phyloP scores from a whole-genome alignment of 2,888 invertebrate genomes.

The Marronus borbonicus region DNA sequence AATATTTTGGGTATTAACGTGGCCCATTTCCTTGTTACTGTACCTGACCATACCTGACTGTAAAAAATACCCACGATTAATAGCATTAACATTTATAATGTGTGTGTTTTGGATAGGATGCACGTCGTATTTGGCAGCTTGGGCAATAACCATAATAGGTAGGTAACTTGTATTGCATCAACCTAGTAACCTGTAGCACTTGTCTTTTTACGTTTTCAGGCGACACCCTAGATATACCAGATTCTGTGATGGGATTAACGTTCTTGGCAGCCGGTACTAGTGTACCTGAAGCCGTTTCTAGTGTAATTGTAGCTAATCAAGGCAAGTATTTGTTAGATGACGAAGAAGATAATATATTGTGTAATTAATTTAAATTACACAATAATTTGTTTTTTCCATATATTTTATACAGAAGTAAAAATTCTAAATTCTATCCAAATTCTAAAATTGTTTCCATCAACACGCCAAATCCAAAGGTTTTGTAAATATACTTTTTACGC shows the following conservation, averaged over 20 bases:
- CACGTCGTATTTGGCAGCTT: conserved; percentile 88
- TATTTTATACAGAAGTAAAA: no score
- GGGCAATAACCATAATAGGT: conserved; percentile 89
- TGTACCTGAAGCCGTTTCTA: conserved; percentile 89
- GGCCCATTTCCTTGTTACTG: conserved; percentile 83
- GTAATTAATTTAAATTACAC: no score
- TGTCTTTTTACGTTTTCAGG: conserved; percentile 71
- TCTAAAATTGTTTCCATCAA: no score
- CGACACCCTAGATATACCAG: conserved; percentile 84
- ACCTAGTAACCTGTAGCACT: not conserved
- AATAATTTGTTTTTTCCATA: no score
- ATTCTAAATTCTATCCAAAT: no score
- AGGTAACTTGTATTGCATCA: conserved; percentile 56
- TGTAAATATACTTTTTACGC: no score
- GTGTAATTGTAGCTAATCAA: conserved; percentile 87
- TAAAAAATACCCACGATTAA: conserved; percentile 75
- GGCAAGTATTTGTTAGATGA: conserved; percentile 69
- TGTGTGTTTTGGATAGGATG: conserved; percentile 87
- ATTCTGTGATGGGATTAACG: conserved; percentile 89
- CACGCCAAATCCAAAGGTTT: no score
- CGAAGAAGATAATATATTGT: no score
- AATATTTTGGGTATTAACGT: conserved; percentile 77
- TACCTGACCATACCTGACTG: conserved; percentile 86
- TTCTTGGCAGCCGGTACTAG: conserved; percentile 90
- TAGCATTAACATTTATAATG: conserved; percentile 82